phyloP scores from a whole-genome alignment of 2,113 vertebrate species.

The Columbina picui region DNA sequence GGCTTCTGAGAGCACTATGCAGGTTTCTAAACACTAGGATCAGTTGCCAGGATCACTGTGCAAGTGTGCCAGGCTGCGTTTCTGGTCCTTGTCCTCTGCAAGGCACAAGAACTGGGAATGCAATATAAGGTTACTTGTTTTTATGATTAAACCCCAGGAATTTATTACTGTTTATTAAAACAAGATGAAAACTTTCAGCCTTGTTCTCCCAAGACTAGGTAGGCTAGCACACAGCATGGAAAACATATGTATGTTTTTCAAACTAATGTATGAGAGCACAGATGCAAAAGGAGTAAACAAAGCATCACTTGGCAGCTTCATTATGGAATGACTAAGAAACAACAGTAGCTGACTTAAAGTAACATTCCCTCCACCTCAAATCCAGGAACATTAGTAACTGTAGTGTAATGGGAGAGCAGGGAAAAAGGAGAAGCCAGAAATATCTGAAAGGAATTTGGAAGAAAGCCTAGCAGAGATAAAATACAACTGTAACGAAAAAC shows the following conservation, averaged over 20 bases:
- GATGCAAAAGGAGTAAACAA: neutral
- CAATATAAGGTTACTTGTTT: neutral
- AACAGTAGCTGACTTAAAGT: neutral
- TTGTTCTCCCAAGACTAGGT: neutral
- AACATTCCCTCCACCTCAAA: neutral
- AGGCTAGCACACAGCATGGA: neutral
- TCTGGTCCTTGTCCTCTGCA: neutral
- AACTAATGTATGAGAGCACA: neutral
- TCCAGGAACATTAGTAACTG: neutral
- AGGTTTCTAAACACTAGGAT: neutral
- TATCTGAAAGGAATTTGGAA: constrained; percentile 14
- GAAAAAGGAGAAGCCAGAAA: neutral
- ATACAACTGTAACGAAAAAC: neutral
- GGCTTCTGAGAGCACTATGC: neutral
- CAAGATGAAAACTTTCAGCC: neutral
- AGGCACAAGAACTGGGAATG: neutral
- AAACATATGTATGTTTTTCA: neutral
- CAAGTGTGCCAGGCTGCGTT: neutral
- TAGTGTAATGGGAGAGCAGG: neutral
- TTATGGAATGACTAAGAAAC: neutral
- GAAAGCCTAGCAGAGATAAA: constrained; percentile 5
- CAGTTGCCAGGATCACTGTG: neutral
- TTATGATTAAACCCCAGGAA: neutral
- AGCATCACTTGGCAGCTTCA: neutral
- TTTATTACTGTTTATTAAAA: neutral